Conservation (phyloP, 2,113 vertebrate genomes). For the Panthera leo region DNA sequence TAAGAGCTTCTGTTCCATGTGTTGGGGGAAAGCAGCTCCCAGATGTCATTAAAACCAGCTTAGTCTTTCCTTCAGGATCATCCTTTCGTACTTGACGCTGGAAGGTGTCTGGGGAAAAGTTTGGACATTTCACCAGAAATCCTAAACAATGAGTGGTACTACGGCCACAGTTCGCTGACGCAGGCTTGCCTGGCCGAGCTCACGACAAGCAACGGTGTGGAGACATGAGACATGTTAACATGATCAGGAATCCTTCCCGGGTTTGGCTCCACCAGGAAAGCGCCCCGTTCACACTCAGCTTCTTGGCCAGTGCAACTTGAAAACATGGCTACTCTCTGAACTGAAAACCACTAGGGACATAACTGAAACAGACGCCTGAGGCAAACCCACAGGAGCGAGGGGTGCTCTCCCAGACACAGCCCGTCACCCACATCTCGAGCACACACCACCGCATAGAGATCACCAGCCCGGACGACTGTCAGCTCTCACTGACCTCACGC, state of each 20-base stretch:
- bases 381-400: neutral
- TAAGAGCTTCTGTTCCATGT: constrained; percentile 60
- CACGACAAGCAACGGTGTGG: neutral
- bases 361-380: neutral
- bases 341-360: neutral
- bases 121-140: constrained; percentile 34
- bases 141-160: neutral
- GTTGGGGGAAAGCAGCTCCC: constrained; percentile 48
- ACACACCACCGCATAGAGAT: neutral
- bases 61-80: constrained; percentile 50
- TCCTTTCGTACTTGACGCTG: constrained; percentile 61
- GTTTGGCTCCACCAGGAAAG: constrained; percentile 13
- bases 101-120: constrained; percentile 51
- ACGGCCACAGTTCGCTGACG: constrained; percentile 3
- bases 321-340: constrained; percentile 44
- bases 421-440: constrained; percentile 12
- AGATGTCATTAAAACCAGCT: constrained; percentile 67
- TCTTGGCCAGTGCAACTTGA: constrained; percentile 50
- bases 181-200: neutral
- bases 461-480: constrained; percentile 33
- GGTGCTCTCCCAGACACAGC: neutral
- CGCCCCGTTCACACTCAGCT: neutral
- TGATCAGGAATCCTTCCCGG: neutral
- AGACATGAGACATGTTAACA: neutral
- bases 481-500: neutral